Conservation (phyloP, 2,888 invertebrate species). For the Crossocerus cetratus region DNA sequence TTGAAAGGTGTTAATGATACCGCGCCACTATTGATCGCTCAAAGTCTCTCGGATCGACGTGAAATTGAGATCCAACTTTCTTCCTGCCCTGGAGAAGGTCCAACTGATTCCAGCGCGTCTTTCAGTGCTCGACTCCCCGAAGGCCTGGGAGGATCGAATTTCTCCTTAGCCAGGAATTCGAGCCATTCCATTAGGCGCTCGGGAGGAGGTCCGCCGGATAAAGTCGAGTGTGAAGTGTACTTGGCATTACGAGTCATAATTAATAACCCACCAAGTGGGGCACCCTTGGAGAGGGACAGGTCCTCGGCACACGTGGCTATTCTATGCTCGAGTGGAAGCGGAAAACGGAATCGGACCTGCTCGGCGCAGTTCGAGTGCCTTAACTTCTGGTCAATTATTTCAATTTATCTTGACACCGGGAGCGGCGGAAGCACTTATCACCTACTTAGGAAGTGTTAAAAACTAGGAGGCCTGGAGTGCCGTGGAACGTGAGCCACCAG, state of each 20-base stretch:
- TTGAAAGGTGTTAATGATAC: slow-evolving; percentile 4
- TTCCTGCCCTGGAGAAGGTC: too few species aligned
- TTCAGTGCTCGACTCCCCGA: too few species aligned
- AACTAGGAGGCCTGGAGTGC: slow-evolving; percentile 11
- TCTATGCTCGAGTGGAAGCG: slow-evolving; percentile 51
- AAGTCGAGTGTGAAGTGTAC: slow-evolving; percentile 40
- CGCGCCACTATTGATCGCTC: slow-evolving; percentile 18
- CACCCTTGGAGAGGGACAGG: slow-evolving; percentile 21
- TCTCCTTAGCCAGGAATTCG: slow-evolving; percentile 13
- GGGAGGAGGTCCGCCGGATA: slow-evolving; percentile 27
- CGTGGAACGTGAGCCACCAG: too few species aligned
- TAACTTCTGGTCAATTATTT: slow-evolving; percentile 11
- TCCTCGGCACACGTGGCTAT: slow-evolving; percentile 21
- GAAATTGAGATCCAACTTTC: too few species aligned
- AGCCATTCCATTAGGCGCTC: not conserved
- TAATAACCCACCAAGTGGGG: slow-evolving; percentile 49
- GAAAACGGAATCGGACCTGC: slow-evolving; percentile 36
- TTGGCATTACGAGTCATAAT: slow-evolving; percentile 43
- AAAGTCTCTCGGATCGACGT: too few species aligned
- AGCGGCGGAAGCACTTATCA: slow-evolving; percentile 36
- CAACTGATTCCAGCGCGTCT: too few species aligned
- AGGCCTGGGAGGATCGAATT: slow-evolving; percentile 1
- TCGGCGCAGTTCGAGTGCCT: slow-evolving; percentile 9
- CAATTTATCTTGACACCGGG: slow-evolving; percentile 26
- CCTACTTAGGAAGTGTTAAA: not conserved